Base-by-base conservation (phyloP, 2,888 invertebrate species). In the Gymnocheta viridis region DNA sequence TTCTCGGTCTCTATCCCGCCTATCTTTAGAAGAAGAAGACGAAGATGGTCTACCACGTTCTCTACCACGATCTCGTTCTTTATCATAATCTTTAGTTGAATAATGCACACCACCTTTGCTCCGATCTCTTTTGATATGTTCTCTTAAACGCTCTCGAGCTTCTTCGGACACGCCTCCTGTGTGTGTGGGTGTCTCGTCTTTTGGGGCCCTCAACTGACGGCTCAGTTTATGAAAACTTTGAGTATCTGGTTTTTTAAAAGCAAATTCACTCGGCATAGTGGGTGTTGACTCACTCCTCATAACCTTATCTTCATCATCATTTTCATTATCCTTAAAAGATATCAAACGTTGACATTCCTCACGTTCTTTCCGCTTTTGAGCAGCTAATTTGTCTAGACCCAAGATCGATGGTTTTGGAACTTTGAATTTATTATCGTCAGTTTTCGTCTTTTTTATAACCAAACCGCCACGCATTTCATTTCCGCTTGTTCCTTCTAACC, bases 131-230 rank as follows among this genome's bases (percentile, higher is more conserved):
- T 93, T 93, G 58, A 95, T 92, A 84, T 96, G 93, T 88, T 96
- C 95, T 38, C 95, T 92, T 89, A 96, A 93, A 58, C 96, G 94
- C 87, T 95, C 94, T 77, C 95, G 93, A 0, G 92, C 92, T 58
- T 89, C 87, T 77, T 95, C 94, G 32, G 96, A 96, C 24, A 98
- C 96, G 5, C 98, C 98, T 4, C 98, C 98, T 0, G 98, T 98
- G 89, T 98, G 95, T 0, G 98, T 96, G 0, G 99, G 99, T 0
- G 98, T 98, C 92, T 99, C 98, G 88, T 96, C 96, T 87, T 95
- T 94, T 12, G 95, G 93, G 64, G 94, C 93, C 62, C 98, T 94
- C 89, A 98, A 96, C 90, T 96, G 95, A 60, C 96, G 88, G 38
- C 88, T 90, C 2, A 91, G 73, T 79, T 91, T 91, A 35, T 92